Percentiles rank a stretch among this genome's conserved stretches.
These are phyloP conservation scores for Leucopternis melanops DNA, from an alignment of 2,113 vertebrate species.

Conservation along the genomic window DNA sequence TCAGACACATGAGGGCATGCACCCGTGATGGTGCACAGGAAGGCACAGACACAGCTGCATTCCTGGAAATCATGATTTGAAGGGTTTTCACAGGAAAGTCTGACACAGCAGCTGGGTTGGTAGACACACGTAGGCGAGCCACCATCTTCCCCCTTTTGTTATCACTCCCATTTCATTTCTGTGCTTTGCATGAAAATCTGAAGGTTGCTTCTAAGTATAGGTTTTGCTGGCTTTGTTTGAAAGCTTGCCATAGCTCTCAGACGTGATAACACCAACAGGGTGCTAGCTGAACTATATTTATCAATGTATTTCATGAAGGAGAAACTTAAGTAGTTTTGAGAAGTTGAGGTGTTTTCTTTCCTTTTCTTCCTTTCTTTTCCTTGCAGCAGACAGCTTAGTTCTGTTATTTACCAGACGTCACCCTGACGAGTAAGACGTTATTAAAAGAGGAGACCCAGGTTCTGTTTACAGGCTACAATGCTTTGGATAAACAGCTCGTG, in stretches of 20 bases:
- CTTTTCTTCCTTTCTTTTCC: neutral
- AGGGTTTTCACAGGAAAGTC: constrained; percentile 11
- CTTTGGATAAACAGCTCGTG: neutral
- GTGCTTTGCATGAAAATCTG: neutral
- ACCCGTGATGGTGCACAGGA: neutral
- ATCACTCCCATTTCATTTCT: neutral
- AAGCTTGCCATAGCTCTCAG: constrained; percentile 22
- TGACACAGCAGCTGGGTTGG: neutral
- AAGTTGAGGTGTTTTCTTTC: neutral
- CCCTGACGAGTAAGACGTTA: neutral
- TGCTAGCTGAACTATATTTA: constrained; percentile 64
- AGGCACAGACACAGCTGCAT: neutral
- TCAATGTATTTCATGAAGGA: constrained; percentile 50
- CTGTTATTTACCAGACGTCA: neutral
- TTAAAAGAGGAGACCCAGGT: neutral
- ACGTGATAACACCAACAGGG: constrained; percentile 13
- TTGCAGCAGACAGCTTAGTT: constrained; percentile 37
- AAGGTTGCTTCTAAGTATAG: constrained; percentile 29
- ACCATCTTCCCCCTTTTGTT: neutral
- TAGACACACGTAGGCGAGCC: neutral
- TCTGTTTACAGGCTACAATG: neutral
- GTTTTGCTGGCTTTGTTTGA: constrained; percentile 28
- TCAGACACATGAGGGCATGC: constrained; percentile 56
- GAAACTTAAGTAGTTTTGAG: constrained; percentile 30
- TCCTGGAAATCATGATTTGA: neutral